Percentiles rank a stretch among this genome's conserved stretches.
Evolutionary conservation across 2,888 invertebrate species (phyloP).

Genomic region (Quadroppia sp.): DNA sequence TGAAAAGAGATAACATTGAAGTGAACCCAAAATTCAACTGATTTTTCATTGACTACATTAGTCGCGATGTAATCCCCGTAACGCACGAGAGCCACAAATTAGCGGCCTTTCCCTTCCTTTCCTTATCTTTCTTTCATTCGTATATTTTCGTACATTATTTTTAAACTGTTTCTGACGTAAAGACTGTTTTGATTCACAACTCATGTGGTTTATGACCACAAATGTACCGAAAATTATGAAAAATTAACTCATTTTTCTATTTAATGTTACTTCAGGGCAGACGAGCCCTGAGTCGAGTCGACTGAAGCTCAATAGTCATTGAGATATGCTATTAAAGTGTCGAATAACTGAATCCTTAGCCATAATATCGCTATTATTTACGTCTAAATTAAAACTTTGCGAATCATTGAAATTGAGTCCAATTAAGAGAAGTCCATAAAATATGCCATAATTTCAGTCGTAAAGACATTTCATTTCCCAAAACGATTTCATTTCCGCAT

Average conservation of each 20-base stretch:
- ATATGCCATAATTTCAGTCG: no score
- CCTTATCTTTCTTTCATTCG: conserved; percentile 17
- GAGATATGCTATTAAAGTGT: conserved; percentile 1
- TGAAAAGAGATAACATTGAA: no score
- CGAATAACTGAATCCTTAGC: not conserved
- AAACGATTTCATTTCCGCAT: not conserved
- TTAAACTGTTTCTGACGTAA: conserved; percentile 3
- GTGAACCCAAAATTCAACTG: no score
- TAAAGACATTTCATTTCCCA: no score
- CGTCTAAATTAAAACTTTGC: no score
- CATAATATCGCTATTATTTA: no score
- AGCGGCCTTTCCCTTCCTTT: conserved; percentile 14
- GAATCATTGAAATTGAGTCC: no score
- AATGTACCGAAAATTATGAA: not conserved
- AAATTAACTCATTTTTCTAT: not conserved
- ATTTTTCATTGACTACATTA: no score
- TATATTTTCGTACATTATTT: not conserved
- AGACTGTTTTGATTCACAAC: not conserved
- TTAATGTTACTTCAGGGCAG: not conserved
- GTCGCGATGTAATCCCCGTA: no score
- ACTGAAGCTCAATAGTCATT: not conserved
- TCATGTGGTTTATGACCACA: not conserved
- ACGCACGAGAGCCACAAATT: no score
- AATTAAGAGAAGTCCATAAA: no score
- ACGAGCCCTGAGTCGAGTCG: not conserved